Percentiles rank a stretch among this genome's conserved stretches.
These are phyloP conservation scores for Apamea anceps DNA, from an alignment of 2,888 invertebrate genomes.

Conservation along the genomic window DNA sequence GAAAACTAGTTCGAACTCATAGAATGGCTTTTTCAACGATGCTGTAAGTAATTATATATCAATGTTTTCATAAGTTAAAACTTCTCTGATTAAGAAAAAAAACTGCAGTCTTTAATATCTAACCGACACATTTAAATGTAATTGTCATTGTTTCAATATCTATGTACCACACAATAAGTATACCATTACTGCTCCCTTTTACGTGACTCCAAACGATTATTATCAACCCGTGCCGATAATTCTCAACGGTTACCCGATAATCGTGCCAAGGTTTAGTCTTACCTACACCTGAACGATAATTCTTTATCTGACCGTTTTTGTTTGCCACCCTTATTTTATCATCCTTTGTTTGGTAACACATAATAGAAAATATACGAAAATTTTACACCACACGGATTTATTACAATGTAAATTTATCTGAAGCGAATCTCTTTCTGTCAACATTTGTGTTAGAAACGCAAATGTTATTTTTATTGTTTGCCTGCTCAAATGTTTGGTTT, in stretches of 20 bases:
- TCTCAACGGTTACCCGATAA: conserved; percentile 61
- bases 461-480: conserved; percentile 57
- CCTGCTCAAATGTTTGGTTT: conserved; percentile 37
- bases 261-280: conserved; percentile 44
- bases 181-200: neutral
- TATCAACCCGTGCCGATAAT: conserved; percentile 43
- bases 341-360: conserved; percentile 66
- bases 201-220: conserved; percentile 52
- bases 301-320: conserved; percentile 62
- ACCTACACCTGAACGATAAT: conserved; percentile 52
- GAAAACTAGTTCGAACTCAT: neutral
- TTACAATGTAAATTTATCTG: conserved; percentile 69
- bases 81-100: neutral
- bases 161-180: conserved; percentile 19
- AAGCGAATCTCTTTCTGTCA: conserved; percentile 66
- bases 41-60: neutral
- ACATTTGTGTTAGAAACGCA: conserved; percentile 62
- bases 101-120: neutral
- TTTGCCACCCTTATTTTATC: conserved; percentile 56
- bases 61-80: neutral
- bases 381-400: conserved; percentile 66
- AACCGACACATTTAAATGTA: neutral
- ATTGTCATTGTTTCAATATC: conserved; percentile 16
- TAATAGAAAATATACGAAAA: conserved; percentile 67
- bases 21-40: no score